Base-by-base conservation (phyloP, 2,888 invertebrate genomes). In the Pristionchus mayeri region DNA sequence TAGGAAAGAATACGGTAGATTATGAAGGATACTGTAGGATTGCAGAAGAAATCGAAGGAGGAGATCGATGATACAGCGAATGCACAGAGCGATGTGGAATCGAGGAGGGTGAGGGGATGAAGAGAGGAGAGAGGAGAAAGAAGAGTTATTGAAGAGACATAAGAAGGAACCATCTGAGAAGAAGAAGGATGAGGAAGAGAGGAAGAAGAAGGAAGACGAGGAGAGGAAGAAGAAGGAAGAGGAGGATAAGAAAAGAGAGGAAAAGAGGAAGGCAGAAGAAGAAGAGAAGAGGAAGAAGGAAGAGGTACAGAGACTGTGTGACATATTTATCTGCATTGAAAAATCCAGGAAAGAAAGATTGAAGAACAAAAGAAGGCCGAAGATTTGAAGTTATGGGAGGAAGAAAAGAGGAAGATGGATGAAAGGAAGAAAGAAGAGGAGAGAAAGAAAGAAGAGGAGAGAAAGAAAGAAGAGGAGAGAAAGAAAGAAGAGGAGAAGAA, bases 401-500 rank as follows among this genome's bases (percentile, higher is more conserved):
- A 54, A n/a, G n/a, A 9, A 21, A 24, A 54, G 11, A n/a, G n/a
- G n/a, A n/a, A n/a, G n/a, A n/a, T n/a, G n/a, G n/a, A n/a, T n/a
- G n/a, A n/a, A n/a, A n/a, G n/a, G 21, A 54, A 21, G 9, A 24
- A 54, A 54, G 54, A n/a, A n/a, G n/a, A n/a, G n/a, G n/a, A n/a
- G n/a, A n/a, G n/a, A 6, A n/a, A n/a, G n/a, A n/a, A n/a, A n/a
- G n/a, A n/a, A n/a, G n/a, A n/a, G n/a, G n/a, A n/a, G 13, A 13
- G 13, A 48, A 48, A 52, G 52, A 52, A 52, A 52, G 18, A 21
- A 13, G 52, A 52, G 52, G 52, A 52, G 21, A 52, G 52, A 52
- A 52, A 52, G 52, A 52, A 52, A 52, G 52, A 52, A 52, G 52
- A 52, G 52, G 52, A 60, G n/a, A n/a, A n/a, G n/a, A n/a, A n/a